Evolutionary conservation across 2,797 vertebrate genomes (phyloP).

Genomic region (Sebastes ruberrimus): DNA sequence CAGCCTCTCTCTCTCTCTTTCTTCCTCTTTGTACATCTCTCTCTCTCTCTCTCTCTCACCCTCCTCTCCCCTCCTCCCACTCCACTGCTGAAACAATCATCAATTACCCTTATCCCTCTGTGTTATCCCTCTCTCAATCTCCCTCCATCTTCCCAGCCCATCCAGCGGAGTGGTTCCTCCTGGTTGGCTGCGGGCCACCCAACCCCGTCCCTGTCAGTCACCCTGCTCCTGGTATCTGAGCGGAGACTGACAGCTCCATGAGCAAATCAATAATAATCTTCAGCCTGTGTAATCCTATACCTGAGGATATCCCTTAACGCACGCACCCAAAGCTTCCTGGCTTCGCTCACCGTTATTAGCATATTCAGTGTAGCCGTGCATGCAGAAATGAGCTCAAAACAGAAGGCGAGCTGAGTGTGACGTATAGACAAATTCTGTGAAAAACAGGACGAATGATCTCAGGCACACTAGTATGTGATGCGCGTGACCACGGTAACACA

Average conservation of each 20-base stretch:
- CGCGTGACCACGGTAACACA: conserved; percentile 13
- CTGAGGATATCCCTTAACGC: conserved; percentile 84
- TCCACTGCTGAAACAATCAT: conserved; percentile 91
- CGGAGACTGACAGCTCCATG: conserved; percentile 90
- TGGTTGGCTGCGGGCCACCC: conserved; percentile 90
- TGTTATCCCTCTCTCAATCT: conserved; percentile 83
- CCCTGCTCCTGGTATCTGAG: conserved; percentile 82
- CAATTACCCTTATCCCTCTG: conserved; percentile 93
- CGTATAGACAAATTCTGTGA: neutral
- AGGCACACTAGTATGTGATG: neutral
- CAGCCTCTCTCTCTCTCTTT: neutral
- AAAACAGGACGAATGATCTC: neutral
- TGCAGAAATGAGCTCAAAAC: neutral
- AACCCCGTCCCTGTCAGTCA: conserved; percentile 94
- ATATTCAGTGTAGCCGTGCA: conserved; percentile 8
- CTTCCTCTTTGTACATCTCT: neutral
- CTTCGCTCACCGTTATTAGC: conserved; percentile 76
- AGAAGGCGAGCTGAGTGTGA: neutral
- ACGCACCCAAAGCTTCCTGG: conserved; percentile 55
- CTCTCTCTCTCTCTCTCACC: conserved; percentile 22
- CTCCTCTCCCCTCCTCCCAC: conserved; percentile 26
- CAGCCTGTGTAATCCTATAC: conserved; percentile 87
- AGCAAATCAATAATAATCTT: conserved; percentile 99
- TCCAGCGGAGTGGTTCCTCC: conserved; percentile 91
- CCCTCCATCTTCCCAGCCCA: conserved; percentile 86